Conservation (phyloP, 2,797 vertebrate genomes). For the Gallinago solitaria region DNA sequence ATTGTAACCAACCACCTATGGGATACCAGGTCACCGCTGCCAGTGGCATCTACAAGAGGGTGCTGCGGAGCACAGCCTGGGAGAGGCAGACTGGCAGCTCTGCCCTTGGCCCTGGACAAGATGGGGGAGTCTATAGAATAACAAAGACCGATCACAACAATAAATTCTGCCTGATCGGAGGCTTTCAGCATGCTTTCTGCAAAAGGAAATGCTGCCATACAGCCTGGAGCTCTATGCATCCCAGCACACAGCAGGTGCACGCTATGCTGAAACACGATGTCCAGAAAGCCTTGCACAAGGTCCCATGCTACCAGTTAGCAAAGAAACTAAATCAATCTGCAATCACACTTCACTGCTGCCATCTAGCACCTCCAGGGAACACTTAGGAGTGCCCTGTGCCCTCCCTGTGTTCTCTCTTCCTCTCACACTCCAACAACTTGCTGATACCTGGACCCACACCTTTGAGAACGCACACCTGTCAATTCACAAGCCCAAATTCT, state of each 20-base stretch:
- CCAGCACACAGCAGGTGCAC: background rate
- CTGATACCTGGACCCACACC: background rate
- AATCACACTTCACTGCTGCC: background rate
- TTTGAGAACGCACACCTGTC: background rate
- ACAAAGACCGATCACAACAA: background rate
- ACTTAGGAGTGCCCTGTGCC: background rate
- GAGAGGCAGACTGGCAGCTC: background rate
- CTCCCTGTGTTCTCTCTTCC: background rate
- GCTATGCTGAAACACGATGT: rapidly evolving
- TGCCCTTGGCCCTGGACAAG: background rate
- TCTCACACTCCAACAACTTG: background rate
- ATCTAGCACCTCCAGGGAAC: background rate
- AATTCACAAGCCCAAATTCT: background rate
- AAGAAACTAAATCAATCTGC: background rate
- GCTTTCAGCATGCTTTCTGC: background rate
- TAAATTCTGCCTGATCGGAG: background rate
- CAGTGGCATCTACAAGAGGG: too few species aligned
- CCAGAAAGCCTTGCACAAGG: background rate
- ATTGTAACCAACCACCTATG: background rate
- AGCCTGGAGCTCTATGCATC: background rate
- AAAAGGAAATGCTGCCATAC: background rate
- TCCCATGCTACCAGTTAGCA: background rate
- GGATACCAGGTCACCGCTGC: background rate
- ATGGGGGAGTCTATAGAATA: background rate
- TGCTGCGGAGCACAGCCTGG: background rate